These are phyloP conservation scores for Poeciliopsis gracilis DNA, from an alignment of 2,797 vertebrate species.

Conservation along the genomic window DNA sequence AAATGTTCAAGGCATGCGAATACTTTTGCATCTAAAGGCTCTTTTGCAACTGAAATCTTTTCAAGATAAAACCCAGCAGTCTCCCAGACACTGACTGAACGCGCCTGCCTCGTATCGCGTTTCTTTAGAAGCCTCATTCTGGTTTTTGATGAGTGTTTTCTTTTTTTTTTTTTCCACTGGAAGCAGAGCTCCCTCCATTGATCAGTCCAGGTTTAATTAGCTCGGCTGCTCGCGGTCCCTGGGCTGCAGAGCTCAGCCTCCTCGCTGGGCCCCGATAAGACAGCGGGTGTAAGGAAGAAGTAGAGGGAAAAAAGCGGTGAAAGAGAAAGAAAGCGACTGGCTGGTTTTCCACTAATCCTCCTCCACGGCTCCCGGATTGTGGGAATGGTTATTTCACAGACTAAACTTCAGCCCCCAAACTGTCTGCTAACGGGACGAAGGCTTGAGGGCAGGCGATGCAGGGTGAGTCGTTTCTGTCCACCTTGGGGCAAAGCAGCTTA, in stretches of 20 bases:
- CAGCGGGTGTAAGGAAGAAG: constrained; percentile 50
- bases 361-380: constrained; percentile 43
- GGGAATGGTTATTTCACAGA: constrained; percentile 57
- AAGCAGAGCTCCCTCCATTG: constrained; percentile 55
- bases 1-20: not conserved
- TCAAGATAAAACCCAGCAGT: constrained; percentile 6
- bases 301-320: constrained; percentile 34
- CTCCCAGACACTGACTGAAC: not conserved
- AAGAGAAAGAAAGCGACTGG: constrained; percentile 45
- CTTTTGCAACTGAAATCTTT: constrained; percentile 7
- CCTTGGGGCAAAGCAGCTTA: constrained; percentile 35
- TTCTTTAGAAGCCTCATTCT: not conserved
- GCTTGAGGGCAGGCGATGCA: constrained; percentile 22
- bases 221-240: constrained; percentile 41
- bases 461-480: constrained; percentile 14
- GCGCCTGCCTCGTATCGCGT: not conserved
- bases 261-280: constrained; percentile 62
- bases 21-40: not conserved
- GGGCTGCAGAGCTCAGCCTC: constrained; percentile 55
- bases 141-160: constrained; percentile 29
- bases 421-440: constrained; percentile 4
- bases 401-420: constrained; percentile 47
- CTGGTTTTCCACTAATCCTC: constrained; percentile 66
- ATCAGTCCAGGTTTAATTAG: constrained; percentile 73
- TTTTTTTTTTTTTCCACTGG: constrained; percentile 48